Percentiles rank a stretch among this genome's conserved stretches.
These are phyloP conservation scores for Spodoptera littoralis DNA, from an alignment of 2,888 invertebrate species.

Conservation along the genomic window DNA sequence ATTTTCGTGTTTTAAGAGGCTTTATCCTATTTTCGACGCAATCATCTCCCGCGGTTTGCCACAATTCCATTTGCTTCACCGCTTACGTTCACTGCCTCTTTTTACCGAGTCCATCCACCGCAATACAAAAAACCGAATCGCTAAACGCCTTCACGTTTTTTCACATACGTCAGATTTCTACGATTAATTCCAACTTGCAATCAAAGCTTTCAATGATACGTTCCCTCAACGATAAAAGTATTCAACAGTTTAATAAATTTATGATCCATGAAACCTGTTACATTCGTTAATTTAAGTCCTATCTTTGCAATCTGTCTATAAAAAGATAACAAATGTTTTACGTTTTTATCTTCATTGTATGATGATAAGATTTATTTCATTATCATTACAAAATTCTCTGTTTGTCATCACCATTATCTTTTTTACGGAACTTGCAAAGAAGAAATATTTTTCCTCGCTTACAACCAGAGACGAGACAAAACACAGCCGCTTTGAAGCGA, in stretches of 20 bases:
- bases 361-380: too few species aligned
- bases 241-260: conserved; percentile 19
- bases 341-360: not conserved
- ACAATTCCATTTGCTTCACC: conserved; percentile 30
- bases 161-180: conserved; percentile 18
- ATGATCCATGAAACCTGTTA: conserved; percentile 26
- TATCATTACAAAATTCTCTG: too few species aligned
- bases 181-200: conserved; percentile 21
- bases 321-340: not conserved
- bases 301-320: conserved; percentile 1
- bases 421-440: not conserved
- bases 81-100: conserved; percentile 22
- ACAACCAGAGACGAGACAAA: conserved; percentile 38
- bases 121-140: conserved; percentile 45
- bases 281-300: conserved; percentile 29
- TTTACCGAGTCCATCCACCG: conserved; percentile 47
- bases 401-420: too few species aligned
- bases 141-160: conserved; percentile 43
- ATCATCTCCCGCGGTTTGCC: conserved; percentile 47
- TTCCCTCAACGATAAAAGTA: conserved; percentile 12
- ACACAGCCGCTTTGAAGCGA: conserved; percentile 53
- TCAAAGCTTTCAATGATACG: conserved; percentile 28
- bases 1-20: conserved; percentile 15
- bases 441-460: conserved; percentile 3
- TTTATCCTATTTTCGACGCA: conserved; percentile 30